A percentile compares a stretch with the other conserved stretches of the same genome.
These are phyloP conservation scores for Cremastinae sp. DNA, from an alignment of 2,888 invertebrate species.

Conservation along the genomic window DNA sequence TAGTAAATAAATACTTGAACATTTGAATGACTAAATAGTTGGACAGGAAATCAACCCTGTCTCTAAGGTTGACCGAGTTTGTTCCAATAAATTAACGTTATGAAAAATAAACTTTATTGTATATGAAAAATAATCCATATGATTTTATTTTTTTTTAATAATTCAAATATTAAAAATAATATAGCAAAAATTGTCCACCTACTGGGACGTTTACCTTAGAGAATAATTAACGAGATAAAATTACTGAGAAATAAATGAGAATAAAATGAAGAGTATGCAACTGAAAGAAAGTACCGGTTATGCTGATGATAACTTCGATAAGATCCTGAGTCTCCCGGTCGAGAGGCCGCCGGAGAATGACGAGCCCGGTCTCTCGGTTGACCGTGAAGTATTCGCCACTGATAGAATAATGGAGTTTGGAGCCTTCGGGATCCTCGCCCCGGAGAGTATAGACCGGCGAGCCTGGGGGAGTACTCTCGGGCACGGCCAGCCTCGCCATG, in stretches of 20 bases:
- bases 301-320: conserved; percentile 90
- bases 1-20: no score
- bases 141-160: no score
- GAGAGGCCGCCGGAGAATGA: conserved; percentile 86
- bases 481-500: conserved; percentile 88
- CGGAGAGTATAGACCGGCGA: conserved; percentile 89
- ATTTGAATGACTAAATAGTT: no score
- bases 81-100: no score
- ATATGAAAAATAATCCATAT: no score
- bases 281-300: conserved; percentile 90
- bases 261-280: no score
- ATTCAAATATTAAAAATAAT: no score
- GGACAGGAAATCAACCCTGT: no score
- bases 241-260: background rate
- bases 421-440: conserved; percentile 89
- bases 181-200: no score
- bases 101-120: no score
- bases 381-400: conserved; percentile 91
- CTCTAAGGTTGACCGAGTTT: no score
- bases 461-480: conserved; percentile 88
- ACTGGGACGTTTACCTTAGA: no score
- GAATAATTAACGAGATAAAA: conserved; percentile 3
- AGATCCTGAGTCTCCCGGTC: conserved; percentile 87
- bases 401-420: conserved; percentile 88
- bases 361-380: conserved; percentile 88